Percentiles rank a stretch among this genome's conserved stretches.
Evolutionary conservation across 2,113 vertebrate genomes (phyloP).

Genomic region (Anas platyrhynchos): DNA sequence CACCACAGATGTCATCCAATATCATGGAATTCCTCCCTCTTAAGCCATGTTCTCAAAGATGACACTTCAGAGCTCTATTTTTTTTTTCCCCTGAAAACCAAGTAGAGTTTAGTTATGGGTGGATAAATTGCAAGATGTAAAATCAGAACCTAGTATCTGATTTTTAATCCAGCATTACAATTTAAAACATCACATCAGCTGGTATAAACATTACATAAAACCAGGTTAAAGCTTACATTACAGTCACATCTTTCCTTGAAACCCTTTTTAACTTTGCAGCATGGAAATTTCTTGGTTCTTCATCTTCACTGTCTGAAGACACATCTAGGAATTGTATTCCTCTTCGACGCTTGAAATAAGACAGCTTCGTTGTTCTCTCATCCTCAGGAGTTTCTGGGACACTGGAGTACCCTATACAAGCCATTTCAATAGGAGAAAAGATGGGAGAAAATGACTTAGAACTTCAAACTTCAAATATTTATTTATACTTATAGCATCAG

Average conservation of each 20-base stretch:
- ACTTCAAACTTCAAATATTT: neutral
- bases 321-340: conserved; percentile 79
- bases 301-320: conserved; percentile 78
- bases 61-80: neutral
- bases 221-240: conserved; percentile 67
- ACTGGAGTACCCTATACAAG: conserved; percentile 65
- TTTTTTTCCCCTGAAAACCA: neutral
- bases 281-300: conserved; percentile 10
- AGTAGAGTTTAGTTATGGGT: neutral
- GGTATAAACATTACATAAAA: neutral
- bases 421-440: neutral
- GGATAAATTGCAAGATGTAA: neutral
- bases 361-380: conserved; percentile 61
- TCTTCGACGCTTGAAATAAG: conserved; percentile 71
- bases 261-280: neutral
- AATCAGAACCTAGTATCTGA: neutral
- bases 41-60: neutral
- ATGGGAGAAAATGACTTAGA: neutral
- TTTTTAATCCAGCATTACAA: neutral
- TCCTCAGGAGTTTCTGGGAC: conserved; percentile 78
- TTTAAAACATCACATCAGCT: neutral
- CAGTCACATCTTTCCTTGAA: conserved; percentile 17
- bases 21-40: neutral
- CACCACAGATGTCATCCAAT: accelerated
- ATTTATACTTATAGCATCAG: neutral